A percentile compares a stretch with the other conserved stretches of the same genome.
phyloP scores from a whole-genome alignment of 2,797 vertebrate species.

The Sitta carolinensis region DNA sequence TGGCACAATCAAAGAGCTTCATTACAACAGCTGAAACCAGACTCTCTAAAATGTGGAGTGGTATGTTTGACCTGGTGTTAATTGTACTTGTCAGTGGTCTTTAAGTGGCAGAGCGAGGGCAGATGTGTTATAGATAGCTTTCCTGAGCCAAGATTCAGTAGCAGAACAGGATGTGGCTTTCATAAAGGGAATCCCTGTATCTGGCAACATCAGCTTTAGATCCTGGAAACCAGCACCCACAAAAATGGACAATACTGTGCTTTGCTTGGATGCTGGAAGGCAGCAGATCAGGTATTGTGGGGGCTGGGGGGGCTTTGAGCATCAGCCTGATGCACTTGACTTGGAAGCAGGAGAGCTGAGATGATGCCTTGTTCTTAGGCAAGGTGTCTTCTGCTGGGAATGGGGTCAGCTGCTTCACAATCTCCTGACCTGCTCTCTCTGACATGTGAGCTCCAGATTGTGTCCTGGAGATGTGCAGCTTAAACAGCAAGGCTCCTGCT shows the following conservation, averaged over 20 bases:
- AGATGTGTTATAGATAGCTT: conserved; percentile 2
- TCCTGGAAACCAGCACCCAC: background rate
- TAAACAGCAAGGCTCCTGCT: background rate
- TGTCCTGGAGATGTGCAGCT: background rate
- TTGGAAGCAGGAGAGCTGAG: background rate
- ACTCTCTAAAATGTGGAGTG: conserved; percentile 30
- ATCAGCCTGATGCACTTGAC: background rate
- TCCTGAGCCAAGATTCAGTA: background rate
- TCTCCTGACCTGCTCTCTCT: background rate
- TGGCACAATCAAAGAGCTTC: background rate
- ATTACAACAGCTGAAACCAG: conserved; percentile 38
- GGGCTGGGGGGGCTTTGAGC: background rate
- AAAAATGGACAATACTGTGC: background rate
- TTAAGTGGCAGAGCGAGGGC: background rate
- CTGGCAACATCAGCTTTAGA: background rate
- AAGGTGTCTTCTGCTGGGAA: background rate
- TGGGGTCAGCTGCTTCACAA: background rate
- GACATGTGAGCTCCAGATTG: background rate
- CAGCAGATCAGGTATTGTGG: background rate
- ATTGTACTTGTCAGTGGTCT: conserved; percentile 51
- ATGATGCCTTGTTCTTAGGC: background rate
- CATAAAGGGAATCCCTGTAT: background rate
- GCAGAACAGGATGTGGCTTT: conserved; percentile 24
- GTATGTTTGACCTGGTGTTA: conserved; percentile 51
- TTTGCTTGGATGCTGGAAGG: background rate